phyloP scores from a whole-genome alignment of 2,888 invertebrate genomes.

The Spatulosminthurus flaviceps region DNA sequence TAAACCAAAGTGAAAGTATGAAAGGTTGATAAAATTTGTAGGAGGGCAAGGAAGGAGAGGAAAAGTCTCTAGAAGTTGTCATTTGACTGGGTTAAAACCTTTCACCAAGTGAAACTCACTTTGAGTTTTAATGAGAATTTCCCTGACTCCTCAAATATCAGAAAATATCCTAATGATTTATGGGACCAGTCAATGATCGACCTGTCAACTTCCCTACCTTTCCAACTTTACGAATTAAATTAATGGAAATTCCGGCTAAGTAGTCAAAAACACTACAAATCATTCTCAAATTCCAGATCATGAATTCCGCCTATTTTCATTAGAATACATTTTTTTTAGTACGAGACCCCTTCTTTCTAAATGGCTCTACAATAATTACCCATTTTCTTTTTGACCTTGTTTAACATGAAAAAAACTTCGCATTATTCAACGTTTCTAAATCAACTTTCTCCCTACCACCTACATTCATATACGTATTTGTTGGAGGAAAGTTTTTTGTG shows the following conservation, averaged over 20 bases:
- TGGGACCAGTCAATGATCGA: background rate
- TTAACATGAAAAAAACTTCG: no score
- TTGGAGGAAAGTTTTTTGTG: no score
- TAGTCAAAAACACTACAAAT: slow-evolving; percentile 9
- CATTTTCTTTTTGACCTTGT: no score
- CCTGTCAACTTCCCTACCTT: background rate
- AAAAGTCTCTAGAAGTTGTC: background rate
- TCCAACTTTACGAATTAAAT: background rate
- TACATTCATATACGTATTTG: no score
- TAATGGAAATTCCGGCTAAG: background rate
- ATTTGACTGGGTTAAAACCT: background rate
- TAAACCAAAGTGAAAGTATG: no score
- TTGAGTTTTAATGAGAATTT: background rate
- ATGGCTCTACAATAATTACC: no score
- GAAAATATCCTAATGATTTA: background rate
- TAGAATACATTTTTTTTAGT: no score
- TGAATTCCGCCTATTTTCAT: background rate
- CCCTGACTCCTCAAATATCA: background rate
- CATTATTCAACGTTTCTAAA: no score
- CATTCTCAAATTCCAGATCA: background rate
- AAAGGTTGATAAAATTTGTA: no score
- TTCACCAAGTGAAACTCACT: background rate
- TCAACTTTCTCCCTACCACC: no score
- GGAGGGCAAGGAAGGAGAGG: background rate
- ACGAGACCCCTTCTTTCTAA: no score